Conservation (phyloP, 1,140 invertebrate genomes). For the Sarcophaga peregrina region DNA sequence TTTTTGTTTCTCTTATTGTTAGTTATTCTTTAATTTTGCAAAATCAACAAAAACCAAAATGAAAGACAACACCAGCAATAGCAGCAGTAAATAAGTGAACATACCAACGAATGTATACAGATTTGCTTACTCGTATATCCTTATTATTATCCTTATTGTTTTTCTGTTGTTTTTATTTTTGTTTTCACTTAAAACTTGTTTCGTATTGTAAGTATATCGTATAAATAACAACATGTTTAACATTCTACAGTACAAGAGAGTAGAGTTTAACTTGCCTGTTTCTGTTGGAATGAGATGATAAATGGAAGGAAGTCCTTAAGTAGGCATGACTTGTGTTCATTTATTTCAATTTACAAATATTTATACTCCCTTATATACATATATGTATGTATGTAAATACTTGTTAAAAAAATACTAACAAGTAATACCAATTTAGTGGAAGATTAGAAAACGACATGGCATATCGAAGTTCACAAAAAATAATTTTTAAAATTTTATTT, state of each 20-base stretch:
- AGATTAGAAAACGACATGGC: too few species aligned
- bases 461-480: too few species aligned
- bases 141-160: too few species aligned
- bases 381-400: too few species aligned
- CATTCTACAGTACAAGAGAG: not conserved
- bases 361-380: not conserved
- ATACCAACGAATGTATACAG: too few species aligned
- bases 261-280: not conserved
- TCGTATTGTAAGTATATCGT: not conserved
- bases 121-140: too few species aligned
- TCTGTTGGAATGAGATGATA: not conserved
- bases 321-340: not conserved
- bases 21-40: slow-evolving; percentile 3
- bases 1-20: not conserved
- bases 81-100: too few species aligned
- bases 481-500: too few species aligned
- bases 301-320: too few species aligned
- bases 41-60: not conserved
- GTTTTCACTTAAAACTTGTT: not conserved
- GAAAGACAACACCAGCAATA: not conserved
- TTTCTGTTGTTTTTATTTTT: not conserved
- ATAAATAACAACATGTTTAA: not conserved
- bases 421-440: too few species aligned
- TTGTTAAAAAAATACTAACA: too few species aligned
- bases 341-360: not conserved